Evolutionary conservation across 2,113 vertebrate genomes (phyloP), one percentile per base, ranked within the genome.

Genomic region (Anoura caudifer): DNA sequence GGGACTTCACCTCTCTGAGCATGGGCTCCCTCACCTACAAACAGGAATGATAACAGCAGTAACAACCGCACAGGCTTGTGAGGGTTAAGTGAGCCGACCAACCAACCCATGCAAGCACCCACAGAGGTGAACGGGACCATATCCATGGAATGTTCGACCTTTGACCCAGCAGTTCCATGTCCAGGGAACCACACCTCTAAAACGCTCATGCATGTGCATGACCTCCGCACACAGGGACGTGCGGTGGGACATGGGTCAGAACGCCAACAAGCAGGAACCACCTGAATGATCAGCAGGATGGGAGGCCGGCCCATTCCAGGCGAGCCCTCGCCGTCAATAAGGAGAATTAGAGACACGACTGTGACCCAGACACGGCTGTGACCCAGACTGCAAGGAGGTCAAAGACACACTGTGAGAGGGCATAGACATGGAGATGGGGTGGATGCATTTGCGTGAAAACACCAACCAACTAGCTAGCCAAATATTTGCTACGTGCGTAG

Each of bases 291-390:
- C 43, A 1, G 22, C 3, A 28, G 67, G 17, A 56, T 56, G 54
- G 3, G 70, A 84, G 15, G 17, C 15, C 19, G 31, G 15, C 28
- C 43, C 36, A 24, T 0, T 31, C 59, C 0, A 0, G 63, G 52
- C 16, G 69, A 20, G 50, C 13, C 45, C 76, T 16, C 43, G 8
- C 16, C 0, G 0, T 15, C 65, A 33, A 8, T 6, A 7, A 14
- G 41, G 88, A 84, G 4, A 33, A 50, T 7, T 0, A 17, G 33
- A 36, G 54, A 11, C 16, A 0, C 33, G 4, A 1, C 7, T 0
- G 14, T 26, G 15, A 47, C 14, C 41, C 2, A 5, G 3, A 0
- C 2, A 0, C 33, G 4, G 2, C 7, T 0, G 14, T 26, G 15
- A 47, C 14, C 41, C 2, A 5, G 3, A 0, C 2, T 5, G 36